Evolutionary conservation across 1,140 invertebrate genomes (phyloP).

Genomic region (Bombyx mori): DNA sequence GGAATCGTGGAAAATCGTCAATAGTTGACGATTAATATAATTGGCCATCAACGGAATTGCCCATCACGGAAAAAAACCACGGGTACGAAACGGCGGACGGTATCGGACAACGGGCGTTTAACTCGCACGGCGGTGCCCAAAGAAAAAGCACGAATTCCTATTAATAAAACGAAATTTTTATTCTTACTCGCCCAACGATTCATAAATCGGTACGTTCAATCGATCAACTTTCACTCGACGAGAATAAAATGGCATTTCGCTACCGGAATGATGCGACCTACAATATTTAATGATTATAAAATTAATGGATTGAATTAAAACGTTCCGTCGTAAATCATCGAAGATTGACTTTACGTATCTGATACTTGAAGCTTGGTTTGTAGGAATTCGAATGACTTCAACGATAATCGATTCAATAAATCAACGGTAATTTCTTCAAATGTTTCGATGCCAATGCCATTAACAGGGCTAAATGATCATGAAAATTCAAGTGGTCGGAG

Average conservation of each 20-base stretch:
- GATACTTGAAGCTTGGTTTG: conserved; percentile 8
- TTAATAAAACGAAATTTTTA: conserved; percentile 4
- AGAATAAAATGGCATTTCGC: conserved; percentile 17
- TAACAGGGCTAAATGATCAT: no score
- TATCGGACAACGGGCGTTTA: no score
- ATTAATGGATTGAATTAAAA: conserved; percentile 18
- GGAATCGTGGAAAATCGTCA: conserved; percentile 3
- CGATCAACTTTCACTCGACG: conserved; percentile 31
- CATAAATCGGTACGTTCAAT: conserved; percentile 16
- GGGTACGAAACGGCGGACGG: conserved; percentile 1
- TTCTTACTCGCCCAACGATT: background rate
- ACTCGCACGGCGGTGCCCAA: background rate
- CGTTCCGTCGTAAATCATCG: conserved; percentile 9
- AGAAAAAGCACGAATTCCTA: conserved; percentile 2
- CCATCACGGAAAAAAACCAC: conserved; percentile 16
- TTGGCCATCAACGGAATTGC: conserved; percentile 7
- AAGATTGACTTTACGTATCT: conserved; percentile 5
- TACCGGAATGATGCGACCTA: conserved; percentile 22
- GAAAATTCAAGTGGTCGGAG: no score
- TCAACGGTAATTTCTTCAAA: background rate
- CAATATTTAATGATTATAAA: conserved; percentile 15
- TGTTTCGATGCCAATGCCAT: no score
- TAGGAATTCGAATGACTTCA: conserved; percentile 3
- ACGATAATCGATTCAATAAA: conserved; percentile 4
- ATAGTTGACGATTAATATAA: conserved; percentile 4